Evolutionary conservation across 2,888 invertebrate species (phyloP).

Genomic region (Drosophila heteroneura): DNA sequence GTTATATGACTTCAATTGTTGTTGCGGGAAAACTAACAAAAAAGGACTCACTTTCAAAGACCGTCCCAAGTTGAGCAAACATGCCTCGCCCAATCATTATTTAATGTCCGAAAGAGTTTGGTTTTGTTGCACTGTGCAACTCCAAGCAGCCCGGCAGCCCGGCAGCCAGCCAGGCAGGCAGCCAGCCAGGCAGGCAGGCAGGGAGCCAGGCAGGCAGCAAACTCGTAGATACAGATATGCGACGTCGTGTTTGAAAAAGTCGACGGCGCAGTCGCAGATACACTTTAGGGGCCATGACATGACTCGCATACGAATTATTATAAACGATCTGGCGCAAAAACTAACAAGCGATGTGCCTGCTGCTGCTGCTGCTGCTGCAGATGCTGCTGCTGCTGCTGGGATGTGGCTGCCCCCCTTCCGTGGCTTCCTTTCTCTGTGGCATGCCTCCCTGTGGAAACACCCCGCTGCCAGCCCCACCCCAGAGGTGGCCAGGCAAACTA

Average conservation of each 20-base stretch:
- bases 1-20: not conserved
- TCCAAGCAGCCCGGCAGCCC: not conserved
- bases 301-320: conserved; percentile 83
- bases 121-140: not conserved
- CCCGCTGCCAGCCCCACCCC: not conserved
- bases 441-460: not conserved
- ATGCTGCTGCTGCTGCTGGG: conserved; percentile 33
- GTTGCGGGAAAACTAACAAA: not conserved
- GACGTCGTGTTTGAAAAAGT: conserved; percentile 57
- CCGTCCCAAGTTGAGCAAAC: not conserved
- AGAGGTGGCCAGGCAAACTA: conserved; percentile 46
- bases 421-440: not conserved
- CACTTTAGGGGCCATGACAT: conserved; percentile 83
- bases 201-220: conserved; percentile 26
- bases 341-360: conserved; percentile 68
- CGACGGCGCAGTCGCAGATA: conserved; percentile 76
- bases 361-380: conserved; percentile 31
- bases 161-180: not conserved
- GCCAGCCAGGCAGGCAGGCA: not conserved
- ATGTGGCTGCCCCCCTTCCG: conserved; percentile 26
- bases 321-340: conserved; percentile 81
- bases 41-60: not conserved
- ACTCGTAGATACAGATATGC: conserved; percentile 75
- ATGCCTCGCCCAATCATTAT: not conserved
- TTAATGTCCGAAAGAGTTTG: not conserved